phyloP scores from a whole-genome alignment of 2,113 vertebrate species.

The Ursus arctos region DNA sequence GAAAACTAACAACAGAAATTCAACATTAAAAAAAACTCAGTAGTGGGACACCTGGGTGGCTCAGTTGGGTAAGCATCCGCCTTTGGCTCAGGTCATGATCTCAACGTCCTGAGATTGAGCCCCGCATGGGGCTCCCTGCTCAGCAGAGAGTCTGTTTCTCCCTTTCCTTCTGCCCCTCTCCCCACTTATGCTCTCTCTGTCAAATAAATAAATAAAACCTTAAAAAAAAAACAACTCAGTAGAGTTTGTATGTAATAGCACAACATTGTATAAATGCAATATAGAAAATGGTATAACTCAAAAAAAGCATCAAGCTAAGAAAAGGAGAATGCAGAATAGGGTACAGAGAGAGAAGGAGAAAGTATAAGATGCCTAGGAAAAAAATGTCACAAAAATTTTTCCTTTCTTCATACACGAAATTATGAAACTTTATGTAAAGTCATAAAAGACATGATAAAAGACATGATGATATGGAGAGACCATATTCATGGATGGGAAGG shows the following conservation, averaged over 20 bases:
- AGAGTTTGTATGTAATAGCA: not conserved
- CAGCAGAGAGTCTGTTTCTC: not conserved
- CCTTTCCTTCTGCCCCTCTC: not conserved
- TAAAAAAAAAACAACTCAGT: not conserved
- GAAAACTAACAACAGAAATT: conserved; percentile 41
- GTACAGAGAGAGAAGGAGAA: not conserved
- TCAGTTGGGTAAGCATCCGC: not conserved
- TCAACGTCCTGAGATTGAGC: not conserved
- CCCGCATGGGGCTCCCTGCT: not conserved
- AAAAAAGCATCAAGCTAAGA: not conserved
- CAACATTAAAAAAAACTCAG: not conserved
- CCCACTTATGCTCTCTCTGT: not conserved
- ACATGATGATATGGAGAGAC: not conserved
- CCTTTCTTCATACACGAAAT: not conserved
- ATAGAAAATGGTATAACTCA: not conserved
- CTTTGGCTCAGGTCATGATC: not conserved
- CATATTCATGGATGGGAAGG: not conserved
- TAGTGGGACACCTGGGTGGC: not conserved
- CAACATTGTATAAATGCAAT: not conserved
- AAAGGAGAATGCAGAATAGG: not conserved
- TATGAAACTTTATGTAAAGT: conserved; percentile 39
- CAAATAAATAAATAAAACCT: not conserved
- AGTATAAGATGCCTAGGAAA: not conserved
- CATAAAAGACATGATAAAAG: not conserved
- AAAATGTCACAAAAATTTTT: conserved; percentile 5